phyloP scores from a whole-genome alignment of 2,888 invertebrate genomes.

The Punctoribates punctum region DNA sequence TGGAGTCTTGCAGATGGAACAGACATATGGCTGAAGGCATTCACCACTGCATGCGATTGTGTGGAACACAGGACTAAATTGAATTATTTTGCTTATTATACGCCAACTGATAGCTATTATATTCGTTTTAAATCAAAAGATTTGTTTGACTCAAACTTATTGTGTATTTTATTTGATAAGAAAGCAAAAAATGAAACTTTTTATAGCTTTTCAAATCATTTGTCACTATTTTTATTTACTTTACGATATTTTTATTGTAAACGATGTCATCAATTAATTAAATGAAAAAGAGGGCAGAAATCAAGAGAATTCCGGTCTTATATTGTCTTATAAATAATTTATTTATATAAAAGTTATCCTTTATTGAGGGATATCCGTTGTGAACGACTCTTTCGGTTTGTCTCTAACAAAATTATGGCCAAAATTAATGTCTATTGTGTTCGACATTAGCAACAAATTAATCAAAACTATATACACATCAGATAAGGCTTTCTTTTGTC shows the following conservation, averaged over 20 bases:
- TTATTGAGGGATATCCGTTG: constrained; percentile 25
- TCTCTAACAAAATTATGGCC: not conserved
- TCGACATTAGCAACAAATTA: constrained; percentile 22
- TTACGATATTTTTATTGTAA: no score
- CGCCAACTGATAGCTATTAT: not conserved
- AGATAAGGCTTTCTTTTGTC: not conserved
- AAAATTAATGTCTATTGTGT: constrained; percentile 26
- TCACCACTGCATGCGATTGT: not conserved
- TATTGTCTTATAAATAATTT: not conserved
- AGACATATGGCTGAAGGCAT: constrained; percentile 4
- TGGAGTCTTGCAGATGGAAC: constrained; percentile 9
- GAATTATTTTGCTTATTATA: not conserved
- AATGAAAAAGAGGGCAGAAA: not conserved
- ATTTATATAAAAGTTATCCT: not conserved
- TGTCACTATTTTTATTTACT: no score
- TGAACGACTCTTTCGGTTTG: not conserved
- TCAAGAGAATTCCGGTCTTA: no score
- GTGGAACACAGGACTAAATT: not conserved
- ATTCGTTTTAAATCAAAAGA: not conserved
- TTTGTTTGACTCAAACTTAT: not conserved
- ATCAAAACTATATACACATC: constrained; percentile 24
- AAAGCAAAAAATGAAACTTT: not conserved
- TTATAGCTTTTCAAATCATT: not conserved
- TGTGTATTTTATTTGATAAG: not conserved
- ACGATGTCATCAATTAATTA: not conserved